These are phyloP conservation scores for Actinia equina DNA, from an alignment of 64 coral and sea anemone species.

Conservation along the genomic window DNA sequence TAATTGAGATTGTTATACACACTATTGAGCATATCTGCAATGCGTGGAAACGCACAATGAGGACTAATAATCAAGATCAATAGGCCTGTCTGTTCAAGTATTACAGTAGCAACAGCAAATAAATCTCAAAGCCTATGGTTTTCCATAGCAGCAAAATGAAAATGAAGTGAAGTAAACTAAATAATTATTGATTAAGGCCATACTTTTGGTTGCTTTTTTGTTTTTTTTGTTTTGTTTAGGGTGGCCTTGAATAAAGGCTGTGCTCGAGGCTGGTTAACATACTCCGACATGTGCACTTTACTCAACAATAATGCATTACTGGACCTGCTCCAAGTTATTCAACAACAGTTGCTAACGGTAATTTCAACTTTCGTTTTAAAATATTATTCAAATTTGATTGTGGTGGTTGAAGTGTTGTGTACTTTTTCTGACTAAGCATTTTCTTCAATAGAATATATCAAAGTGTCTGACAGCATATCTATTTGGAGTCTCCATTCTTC, in stretches of 20 bases:
- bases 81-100: too few species aligned
- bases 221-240: slow-evolving; percentile 19
- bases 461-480: slow-evolving; percentile 35
- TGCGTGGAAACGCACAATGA: too few species aligned
- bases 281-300: slow-evolving; percentile 41
- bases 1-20: too few species aligned
- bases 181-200: background rate
- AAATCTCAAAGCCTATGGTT: too few species aligned
- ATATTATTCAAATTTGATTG: too few species aligned
- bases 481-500: slow-evolving; percentile 41
- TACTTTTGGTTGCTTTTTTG: background rate
- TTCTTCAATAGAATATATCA: slow-evolving; percentile 20
- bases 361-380: background rate
- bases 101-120: too few species aligned
- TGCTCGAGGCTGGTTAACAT: slow-evolving; percentile 75
- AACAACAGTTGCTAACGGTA: slow-evolving; percentile 32
- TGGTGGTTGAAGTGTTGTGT: too few species aligned
- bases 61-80: too few species aligned
- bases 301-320: slow-evolving; percentile 18
- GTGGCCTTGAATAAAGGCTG: slow-evolving; percentile 75
- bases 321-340: background rate
- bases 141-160: too few species aligned
- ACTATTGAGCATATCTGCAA: too few species aligned
- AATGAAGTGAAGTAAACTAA: too few species aligned
- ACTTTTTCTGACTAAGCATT: background rate